Evolutionary conservation across 2,113 vertebrate species (phyloP).

Genomic region (Kobus ellipsiprymnus): DNA sequence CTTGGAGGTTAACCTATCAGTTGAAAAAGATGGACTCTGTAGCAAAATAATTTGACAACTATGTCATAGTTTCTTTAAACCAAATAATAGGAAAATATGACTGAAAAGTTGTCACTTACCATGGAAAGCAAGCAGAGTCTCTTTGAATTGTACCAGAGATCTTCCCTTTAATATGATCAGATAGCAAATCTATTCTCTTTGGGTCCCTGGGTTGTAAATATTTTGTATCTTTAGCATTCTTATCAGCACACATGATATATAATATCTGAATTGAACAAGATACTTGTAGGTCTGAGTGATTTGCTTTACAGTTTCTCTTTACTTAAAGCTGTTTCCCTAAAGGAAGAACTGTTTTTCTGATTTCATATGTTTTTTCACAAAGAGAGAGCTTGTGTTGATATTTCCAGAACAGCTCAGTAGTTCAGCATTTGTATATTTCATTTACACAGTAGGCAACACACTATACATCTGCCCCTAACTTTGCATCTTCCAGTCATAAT

Average conservation of each 20-base stretch:
- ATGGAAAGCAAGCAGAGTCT: neutral
- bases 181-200: neutral
- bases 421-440: neutral
- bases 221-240: conserved; percentile 1
- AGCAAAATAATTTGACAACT: neutral
- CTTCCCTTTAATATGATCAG: neutral
- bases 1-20: neutral
- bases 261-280: neutral
- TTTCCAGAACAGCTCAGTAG: neutral
- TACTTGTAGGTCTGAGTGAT: neutral
- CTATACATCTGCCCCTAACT: neutral
- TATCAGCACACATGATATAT: neutral
- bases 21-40: neutral
- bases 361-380: neutral
- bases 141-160: neutral
- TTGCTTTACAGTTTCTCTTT: neutral
- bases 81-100: neutral
- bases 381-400: neutral
- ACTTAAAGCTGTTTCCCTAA: neutral
- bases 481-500: neutral
- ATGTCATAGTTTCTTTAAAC: neutral
- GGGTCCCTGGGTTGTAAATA: neutral
- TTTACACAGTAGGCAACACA: neutral
- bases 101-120: neutral
- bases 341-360: neutral